Conservation (phyloP, 2,113 vertebrate species). For the Sphaerodactylus townsendi region DNA sequence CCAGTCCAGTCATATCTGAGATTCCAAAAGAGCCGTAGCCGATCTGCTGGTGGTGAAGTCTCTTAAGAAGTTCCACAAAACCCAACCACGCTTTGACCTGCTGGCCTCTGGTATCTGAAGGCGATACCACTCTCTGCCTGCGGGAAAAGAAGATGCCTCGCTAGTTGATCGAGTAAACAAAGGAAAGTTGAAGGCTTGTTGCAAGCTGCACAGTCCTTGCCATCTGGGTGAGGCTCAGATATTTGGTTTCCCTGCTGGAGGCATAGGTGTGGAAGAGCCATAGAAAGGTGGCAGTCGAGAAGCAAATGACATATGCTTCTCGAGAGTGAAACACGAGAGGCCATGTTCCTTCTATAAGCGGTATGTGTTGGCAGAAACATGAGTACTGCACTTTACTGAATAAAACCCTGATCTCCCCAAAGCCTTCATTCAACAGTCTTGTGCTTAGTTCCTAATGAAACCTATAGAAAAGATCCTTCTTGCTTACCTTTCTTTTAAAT, state of each 20-base stretch:
- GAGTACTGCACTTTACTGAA: background rate
- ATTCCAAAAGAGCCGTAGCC: background rate
- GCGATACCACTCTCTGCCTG: background rate
- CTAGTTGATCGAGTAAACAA: background rate
- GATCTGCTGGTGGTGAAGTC: slow-evolving; percentile 4
- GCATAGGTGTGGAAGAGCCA: background rate
- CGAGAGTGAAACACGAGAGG: background rate
- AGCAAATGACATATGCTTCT: background rate
- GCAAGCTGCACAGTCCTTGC: background rate
- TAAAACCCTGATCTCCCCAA: background rate
- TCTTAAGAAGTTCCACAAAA: background rate
- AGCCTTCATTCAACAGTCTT: background rate
- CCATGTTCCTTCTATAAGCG: background rate
- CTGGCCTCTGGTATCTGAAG: slow-evolving; percentile 11
- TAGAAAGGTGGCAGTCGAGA: background rate
- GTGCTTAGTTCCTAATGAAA: background rate
- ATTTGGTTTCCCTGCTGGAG: background rate
- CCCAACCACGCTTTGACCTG: slow-evolving; percentile 4
- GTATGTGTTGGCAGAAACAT: background rate
- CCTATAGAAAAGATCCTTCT: background rate
- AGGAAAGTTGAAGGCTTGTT: background rate
- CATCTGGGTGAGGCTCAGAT: too few relatives aligned
- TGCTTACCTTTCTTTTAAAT: background rate
- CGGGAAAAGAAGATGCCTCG: background rate
- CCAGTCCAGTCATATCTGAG: background rate